Conservation (phyloP, 2,888 invertebrate genomes). For the Fabriciana adippe region DNA sequence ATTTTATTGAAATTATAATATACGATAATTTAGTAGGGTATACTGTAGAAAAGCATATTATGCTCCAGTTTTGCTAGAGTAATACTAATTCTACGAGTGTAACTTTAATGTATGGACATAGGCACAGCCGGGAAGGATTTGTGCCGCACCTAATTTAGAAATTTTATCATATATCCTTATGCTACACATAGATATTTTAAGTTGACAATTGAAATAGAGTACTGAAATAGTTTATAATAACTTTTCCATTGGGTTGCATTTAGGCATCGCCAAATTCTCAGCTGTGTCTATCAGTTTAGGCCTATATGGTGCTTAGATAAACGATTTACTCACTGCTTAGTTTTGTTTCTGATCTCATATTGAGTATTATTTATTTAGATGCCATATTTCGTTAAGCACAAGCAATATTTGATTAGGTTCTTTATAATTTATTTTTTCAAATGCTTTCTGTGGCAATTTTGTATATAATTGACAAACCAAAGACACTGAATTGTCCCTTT, state of each 20-base stretch:
- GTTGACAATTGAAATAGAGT: constrained; percentile 4
- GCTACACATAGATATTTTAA: constrained; percentile 2
- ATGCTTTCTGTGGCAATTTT: constrained; percentile 57
- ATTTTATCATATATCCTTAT: constrained; percentile 1
- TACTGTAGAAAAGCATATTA: constrained; percentile 41
- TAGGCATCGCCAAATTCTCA: too few species aligned
- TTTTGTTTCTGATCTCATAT: constrained; percentile 79
- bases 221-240: constrained; percentile 5
- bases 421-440: constrained; percentile 61
- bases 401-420: constrained; percentile 65
- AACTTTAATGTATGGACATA: constrained; percentile 50
- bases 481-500: constrained; percentile 67
- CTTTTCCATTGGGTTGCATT: not conserved
- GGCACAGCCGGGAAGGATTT: constrained; percentile 55
- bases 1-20: constrained; percentile 68
- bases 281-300: constrained; percentile 40
- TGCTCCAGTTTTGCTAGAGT: constrained; percentile 42
- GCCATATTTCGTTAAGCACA: constrained; percentile 73
- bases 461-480: constrained; percentile 77
- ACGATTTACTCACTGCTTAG: constrained; percentile 56
- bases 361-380: constrained; percentile 81
- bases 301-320: constrained; percentile 65
- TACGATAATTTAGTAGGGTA: constrained; percentile 42
- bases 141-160: constrained; percentile 4
- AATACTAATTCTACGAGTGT: constrained; percentile 39